Conservation (phyloP, 1,140 invertebrate genomes). For the Venturia canescens region DNA sequence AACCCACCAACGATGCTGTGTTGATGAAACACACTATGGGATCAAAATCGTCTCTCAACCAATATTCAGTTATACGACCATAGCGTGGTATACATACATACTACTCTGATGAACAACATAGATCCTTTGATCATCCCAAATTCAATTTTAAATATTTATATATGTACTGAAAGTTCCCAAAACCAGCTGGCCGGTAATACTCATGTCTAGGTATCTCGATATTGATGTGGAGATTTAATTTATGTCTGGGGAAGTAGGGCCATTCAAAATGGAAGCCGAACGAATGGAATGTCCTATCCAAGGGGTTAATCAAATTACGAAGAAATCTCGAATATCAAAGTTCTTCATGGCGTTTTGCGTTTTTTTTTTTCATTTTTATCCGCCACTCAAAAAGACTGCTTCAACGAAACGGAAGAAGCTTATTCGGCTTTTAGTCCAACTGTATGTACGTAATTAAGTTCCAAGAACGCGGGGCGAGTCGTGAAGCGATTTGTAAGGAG, state of each 20-base stretch:
- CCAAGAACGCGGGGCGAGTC: not conserved
- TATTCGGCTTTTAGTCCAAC: not conserved
- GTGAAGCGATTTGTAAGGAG: slow-evolving; percentile 7
- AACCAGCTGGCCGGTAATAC: no score
- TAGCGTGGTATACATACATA: not conserved
- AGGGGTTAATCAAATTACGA: not conserved
- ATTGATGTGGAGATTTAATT: no score
- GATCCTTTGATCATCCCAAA: not conserved
- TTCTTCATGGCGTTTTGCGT: not conserved
- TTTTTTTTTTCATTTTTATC: not conserved
- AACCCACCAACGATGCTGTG: slow-evolving; percentile 54
- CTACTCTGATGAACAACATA: not conserved
- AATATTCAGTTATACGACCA: not conserved
- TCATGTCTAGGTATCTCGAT: no score
- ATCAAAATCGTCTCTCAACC: slow-evolving; percentile 46
- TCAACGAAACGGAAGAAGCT: not conserved
- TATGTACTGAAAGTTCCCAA: no score
- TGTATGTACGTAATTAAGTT: not conserved
- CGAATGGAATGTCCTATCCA: not conserved
- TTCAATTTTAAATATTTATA: not conserved
- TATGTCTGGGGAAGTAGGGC: no score
- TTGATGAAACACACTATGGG: slow-evolving; percentile 65
- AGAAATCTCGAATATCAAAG: not conserved
- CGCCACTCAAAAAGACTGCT: not conserved
- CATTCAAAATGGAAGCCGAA: not conserved